Conservation (phyloP, 37 sponge, comb jelly and placozoan species). For the Corticium candelabrum region DNA sequence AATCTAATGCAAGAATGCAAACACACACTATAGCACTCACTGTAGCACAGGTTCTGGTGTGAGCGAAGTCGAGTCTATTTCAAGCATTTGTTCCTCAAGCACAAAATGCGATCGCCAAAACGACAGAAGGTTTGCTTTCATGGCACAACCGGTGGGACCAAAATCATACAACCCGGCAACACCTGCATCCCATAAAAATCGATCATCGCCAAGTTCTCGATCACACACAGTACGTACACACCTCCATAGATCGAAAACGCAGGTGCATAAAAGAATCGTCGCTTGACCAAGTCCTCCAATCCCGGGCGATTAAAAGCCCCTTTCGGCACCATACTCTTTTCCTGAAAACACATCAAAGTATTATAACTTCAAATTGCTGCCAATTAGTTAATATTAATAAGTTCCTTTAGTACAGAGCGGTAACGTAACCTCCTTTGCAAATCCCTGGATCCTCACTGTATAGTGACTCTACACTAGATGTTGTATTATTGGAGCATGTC, state of each 20-base stretch:
- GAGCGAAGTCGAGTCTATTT: slow-evolving; percentile 73
- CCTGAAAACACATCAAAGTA: too few species aligned
- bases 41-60: slow-evolving; percentile 76
- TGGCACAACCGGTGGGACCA: slow-evolving; percentile 94
- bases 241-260: slow-evolving; percentile 92
- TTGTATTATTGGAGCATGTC: too few species aligned
- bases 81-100: slow-evolving; percentile 82
- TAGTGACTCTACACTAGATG: too few species aligned
- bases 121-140: slow-evolving; percentile 78
- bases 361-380: too few species aligned
- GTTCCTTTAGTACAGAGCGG: too few species aligned
- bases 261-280: slow-evolving; percentile 77
- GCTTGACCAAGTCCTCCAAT: slow-evolving; percentile 76
- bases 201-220: neutral
- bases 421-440: too few species aligned
- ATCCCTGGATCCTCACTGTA: too few species aligned
- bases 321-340: slow-evolving; percentile 42
- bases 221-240: neutral
- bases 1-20: neutral
- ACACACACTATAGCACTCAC: slow-evolving; percentile 21
- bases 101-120: slow-evolving; percentile 93
- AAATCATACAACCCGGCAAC: slow-evolving; percentile 90
- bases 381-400: too few species aligned
- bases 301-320: slow-evolving; percentile 53
- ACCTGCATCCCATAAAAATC: slow-evolving; percentile 41